Conservation (phyloP, 1,140 invertebrate genomes). For the Drosophila novamexicana region DNA sequence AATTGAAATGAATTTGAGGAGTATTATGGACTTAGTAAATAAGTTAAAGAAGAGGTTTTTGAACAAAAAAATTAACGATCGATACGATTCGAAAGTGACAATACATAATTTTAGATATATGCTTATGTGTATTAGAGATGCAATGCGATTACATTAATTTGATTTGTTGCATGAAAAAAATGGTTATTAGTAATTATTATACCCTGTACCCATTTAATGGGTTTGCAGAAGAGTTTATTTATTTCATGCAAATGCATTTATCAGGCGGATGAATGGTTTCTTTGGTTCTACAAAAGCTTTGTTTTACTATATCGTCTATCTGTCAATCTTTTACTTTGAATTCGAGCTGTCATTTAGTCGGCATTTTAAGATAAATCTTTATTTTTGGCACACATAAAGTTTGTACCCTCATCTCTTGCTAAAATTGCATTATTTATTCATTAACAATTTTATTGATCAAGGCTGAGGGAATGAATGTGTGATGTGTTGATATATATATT, state of each 20-base stretch:
- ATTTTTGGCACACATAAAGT: background rate
- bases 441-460: too few species aligned
- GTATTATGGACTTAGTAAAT: slow-evolving; percentile 22
- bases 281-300: background rate
- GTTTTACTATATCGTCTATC: too few species aligned
- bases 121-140: background rate
- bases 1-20: slow-evolving; percentile 18
- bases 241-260: too few species aligned
- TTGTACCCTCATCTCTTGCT: background rate
- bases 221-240: background rate
- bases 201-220: background rate
- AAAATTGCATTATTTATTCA: too few species aligned
- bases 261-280: too few species aligned
- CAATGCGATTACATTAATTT: background rate
- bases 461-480: too few species aligned
- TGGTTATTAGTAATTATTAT: background rate
- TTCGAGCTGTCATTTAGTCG: too few species aligned
- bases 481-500: too few species aligned
- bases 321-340: too few species aligned
- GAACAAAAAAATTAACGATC: slow-evolving; percentile 37
- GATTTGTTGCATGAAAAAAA: background rate
- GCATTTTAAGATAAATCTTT: background rate
- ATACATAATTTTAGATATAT: slow-evolving; percentile 24
- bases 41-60: slow-evolving; percentile 22
- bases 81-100: slow-evolving; percentile 20